Base-by-base conservation (phyloP, 1,140 invertebrate species). In the Pantala flavescens region DNA sequence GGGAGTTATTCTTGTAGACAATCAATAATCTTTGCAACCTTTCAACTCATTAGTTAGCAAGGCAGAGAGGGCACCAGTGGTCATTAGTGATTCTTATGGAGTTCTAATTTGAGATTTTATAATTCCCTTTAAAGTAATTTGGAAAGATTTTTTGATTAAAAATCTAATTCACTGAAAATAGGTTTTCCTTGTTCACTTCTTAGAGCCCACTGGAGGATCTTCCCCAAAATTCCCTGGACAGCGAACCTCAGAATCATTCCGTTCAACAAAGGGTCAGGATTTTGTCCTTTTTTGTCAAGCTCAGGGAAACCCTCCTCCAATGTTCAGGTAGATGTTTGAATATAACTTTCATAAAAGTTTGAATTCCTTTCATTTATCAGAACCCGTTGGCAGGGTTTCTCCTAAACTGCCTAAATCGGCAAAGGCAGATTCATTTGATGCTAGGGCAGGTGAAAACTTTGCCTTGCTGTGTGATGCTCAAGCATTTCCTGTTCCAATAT, bases 301-400 rank as follows among this genome's bases (percentile, higher is more conserved):
- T 43, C 90, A 91, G 85, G 89, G 88, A 78, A 90, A 86, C 82
- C 90, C 90, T 72, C 86, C 89, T 80, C 89, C 90, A 79, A 82
- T 83, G 80, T 89, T 88, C 84, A 87, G 87, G 88, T 89, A 36
- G 28, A 36, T 36, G 28, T 9, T 36, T 36, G 3, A 36, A 36
- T 36, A 9, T 36, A 36, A 5, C 28, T 5, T 36, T 36, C 9
- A 9, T 36, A 9, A 36, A 36, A 36, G 2, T 36, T 9, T 36
- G 28, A 36, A 36, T 36, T 63, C 49, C n/a, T 14, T 72, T 72
- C 23, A 72, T 72, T 72, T 11, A 19, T 23, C 16, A 72, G 71
- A 72, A 11, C 71, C 71, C 5, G 71, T 72, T 2, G 71, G 71
- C 14, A 24, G n/a, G 16, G 23, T 23, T 14, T 16, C 71, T 23